Base-by-base conservation (phyloP, 2,797 vertebrate genomes). In the Hafferia zeledoni region DNA sequence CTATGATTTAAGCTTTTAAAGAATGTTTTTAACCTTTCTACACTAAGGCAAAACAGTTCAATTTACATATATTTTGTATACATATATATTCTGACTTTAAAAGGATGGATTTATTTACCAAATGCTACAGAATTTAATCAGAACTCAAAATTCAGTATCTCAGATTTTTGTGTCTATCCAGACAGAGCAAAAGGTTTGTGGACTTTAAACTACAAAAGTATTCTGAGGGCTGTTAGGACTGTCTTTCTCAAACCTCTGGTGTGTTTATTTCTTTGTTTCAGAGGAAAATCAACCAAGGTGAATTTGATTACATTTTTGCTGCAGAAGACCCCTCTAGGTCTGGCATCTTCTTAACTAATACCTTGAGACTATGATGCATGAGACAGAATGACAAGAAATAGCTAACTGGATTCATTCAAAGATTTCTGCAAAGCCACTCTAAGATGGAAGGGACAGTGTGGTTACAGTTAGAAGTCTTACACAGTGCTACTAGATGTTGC, bases 41-140 rank as follows among this genome's bases (percentile, higher is more conserved):
- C 53, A 72, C 69, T 50, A 79, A 43, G 31, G 75, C 20, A 93
- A 91, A 92, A 85, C 19, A 11, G 31, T 57, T 75, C 43, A 33
- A 95, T 89, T 94, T 78, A 44, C 57, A 67, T 72, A 61, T 56
- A 59, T 78, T 94, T 93, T 69, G 20, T 49, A 90, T 47, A 71
- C 6, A 59, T 69, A 61, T 44, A 55, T 15, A 68, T 47, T 49
- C n/a, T 52, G 39, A 57, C 50, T 81, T 87, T 60, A 83, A 91
- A 89, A 75, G 15, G 69, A 61, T 33, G 79, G 30, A 83, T 83
- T 87, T 92, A 77, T 81, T 91, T 89, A 59, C 23, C 33, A 78
- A 86, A 61, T 53, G 39, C 23, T 65, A 64, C 20, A 81, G 69
- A 71, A 93, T 52, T 83, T 83, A 87, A 89, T 57, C 59, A 81